phyloP scores from a whole-genome alignment of 2,113 vertebrate genomes.

The Motacilla alba region DNA sequence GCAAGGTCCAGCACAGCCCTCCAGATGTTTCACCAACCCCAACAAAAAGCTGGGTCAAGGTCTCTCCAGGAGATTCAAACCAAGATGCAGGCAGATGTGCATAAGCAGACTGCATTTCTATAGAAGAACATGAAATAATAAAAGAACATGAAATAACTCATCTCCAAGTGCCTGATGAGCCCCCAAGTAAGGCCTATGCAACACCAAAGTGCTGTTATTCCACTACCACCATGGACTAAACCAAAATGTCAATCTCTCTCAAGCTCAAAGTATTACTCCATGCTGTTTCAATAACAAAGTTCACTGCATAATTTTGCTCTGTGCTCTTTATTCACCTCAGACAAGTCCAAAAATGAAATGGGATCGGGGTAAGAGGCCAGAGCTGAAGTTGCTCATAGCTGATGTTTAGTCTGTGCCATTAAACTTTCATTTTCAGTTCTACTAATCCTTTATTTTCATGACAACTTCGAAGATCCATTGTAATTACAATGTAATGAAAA shows the following conservation, averaged over 20 bases:
- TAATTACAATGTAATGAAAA: not conserved
- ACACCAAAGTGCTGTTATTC: not conserved
- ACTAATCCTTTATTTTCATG: not conserved
- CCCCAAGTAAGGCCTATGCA: not conserved
- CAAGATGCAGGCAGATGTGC: not conserved
- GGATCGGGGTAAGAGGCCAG: not conserved
- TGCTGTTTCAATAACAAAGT: slow-evolving; percentile 4
- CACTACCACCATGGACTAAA: not conserved
- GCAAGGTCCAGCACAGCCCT: not conserved
- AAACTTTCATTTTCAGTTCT: not conserved
- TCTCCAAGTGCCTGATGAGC: not conserved
- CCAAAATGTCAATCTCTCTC: not conserved
- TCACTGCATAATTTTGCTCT: not conserved
- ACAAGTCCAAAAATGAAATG: not conserved
- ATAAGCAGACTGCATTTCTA: not conserved
- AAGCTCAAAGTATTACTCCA: not conserved
- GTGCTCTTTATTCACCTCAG: not conserved
- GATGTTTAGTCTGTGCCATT: not conserved
- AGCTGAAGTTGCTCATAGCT: not conserved
- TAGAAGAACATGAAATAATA: not conserved
- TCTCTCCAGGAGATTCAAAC: not conserved
- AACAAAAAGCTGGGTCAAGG: not conserved
- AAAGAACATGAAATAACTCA: not conserved
- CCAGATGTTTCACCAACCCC: not conserved
- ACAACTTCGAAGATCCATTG: not conserved